Base-by-base conservation (phyloP, 2,888 invertebrate genomes). In the Eumerus sabulonum region DNA sequence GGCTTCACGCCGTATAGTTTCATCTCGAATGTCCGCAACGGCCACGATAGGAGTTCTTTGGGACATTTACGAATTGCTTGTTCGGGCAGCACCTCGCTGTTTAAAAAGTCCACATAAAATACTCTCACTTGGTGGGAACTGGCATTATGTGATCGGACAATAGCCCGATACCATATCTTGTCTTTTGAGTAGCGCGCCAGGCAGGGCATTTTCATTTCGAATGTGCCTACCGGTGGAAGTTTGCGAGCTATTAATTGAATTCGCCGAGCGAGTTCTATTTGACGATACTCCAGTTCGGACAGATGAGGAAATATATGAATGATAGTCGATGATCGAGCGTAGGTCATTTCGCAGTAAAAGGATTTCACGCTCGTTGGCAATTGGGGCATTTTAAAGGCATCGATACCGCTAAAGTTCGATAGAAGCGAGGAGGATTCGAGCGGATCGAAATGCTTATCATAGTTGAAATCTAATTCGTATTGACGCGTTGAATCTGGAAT, bases 61-160 rank as follows among this genome's bases (percentile, higher is more conserved):
- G 87, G 88, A 67, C 92, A 91, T 84, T 90, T 90, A 67, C 90
- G 90, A 0, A 92, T 86, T 74, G 91, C 87, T 9, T 86, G 83
- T 16, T 88, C 82, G 0, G 90, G 81, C 16, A 93, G 88, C 0
- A 89, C 83, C 84, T 93, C 93, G 7, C 90, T 87, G 84, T 94
- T 94, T 1, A 95, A 94, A 84, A 92, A 95, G 87, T 96, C 96
- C 0, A 95, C 92, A 86, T 93, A 96, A 81, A 90, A 89, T 0
- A 96, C 92, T 83, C 91, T 90, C 0, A 93, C 90, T 57, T 86
- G 84, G 5, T 88, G 86, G 14, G 89, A 86, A 0, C 84, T 83
- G 38, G 89, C 85, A 81, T 91, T 89, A 56, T 90, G 88, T 59
- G 91, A 90, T 47, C 91, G 86, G 59, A 96, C 91, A 12, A 90